Base-by-base conservation (phyloP, 2,888 invertebrate genomes). In the Malthinus seriepunctatus region DNA sequence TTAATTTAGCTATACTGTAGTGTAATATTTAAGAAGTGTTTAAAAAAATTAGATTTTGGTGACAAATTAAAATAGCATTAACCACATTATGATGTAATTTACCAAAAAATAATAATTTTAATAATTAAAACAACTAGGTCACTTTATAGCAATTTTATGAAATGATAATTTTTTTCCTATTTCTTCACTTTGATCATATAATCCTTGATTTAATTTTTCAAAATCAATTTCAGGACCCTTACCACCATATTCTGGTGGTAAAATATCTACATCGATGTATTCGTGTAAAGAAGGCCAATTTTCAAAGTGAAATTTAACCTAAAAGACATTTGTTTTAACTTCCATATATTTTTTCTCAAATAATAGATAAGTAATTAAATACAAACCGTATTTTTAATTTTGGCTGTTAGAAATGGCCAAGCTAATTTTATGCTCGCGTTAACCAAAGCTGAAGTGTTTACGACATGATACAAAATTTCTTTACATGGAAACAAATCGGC, bases 221-320 rank as follows among this genome's bases (percentile, higher is more conserved):
- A 68, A 70, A 45, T 67, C 57, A 15, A 67, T 50, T 49, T 71
- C 68, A 38, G 72, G 63, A 11, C 64, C 59, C 1, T 73, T 75
- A 0, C 89, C 89, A 0, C 88, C 88, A 68, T 89, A 89, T 63
- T 77, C 79, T 64, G 77, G 76, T 8, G 85, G 84, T 60, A 84
- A 71, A 62, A 76, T 75, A 35, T 78, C 76, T 5, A 81, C 81
- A 38, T 78, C 75, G 9, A 85, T 76, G 68, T 81, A 78, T 52
- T 79, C 70, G 63, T 84, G 82, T 1, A 85, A 72, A 7, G 82
- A 80, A 53, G 78, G 73, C 76, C 81, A 78, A 65, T 84, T 76
- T 32, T 74, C 73, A 14, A 82, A 84, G 67, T 85, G 85, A 67
- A 84, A 83, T 67, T 79, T 80, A 42, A 84, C 76, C 77, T 82